Conservation (phyloP, 1,140 invertebrate genomes). For the Megalonaias nervosa region DNA sequence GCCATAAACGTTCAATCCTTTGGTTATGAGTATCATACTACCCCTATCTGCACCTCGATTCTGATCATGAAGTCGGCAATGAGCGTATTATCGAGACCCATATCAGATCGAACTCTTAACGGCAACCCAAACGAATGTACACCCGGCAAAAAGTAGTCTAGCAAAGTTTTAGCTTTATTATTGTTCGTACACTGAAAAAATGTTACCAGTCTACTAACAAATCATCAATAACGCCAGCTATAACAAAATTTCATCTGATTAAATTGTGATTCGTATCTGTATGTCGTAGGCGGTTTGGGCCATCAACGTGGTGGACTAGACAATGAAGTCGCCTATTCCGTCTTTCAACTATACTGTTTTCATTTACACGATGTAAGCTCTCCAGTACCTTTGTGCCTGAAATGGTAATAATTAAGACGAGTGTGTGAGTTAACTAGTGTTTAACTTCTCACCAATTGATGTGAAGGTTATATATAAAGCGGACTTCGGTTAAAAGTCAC, state of each 20-base stretch:
- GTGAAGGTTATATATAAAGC: too few species aligned
- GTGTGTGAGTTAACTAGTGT: too few species aligned
- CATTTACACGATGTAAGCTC: slow-evolving; percentile 24
- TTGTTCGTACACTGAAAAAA: slow-evolving; percentile 32
- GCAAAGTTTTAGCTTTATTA: slow-evolving; percentile 37
- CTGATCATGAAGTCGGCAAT: not conserved
- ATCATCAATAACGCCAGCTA: slow-evolving; percentile 38
- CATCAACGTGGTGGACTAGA: slow-evolving; percentile 24
- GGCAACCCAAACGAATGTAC: slow-evolving; percentile 33
- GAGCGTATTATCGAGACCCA: slow-evolving; percentile 2
- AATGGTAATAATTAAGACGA: too few species aligned
- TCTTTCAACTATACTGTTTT: slow-evolving; percentile 14
- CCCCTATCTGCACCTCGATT: too few species aligned
- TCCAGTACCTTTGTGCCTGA: slow-evolving; percentile 22
- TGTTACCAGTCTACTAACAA: slow-evolving; percentile 28
- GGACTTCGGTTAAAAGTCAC: too few species aligned
- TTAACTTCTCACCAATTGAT: too few species aligned
- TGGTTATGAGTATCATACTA: slow-evolving; percentile 17
- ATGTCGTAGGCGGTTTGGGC: slow-evolving; percentile 35
- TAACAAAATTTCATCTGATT: slow-evolving; percentile 37
- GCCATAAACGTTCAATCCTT: slow-evolving; percentile 6
- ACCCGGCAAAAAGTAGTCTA: slow-evolving; percentile 32
- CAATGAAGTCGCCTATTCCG: slow-evolving; percentile 17
- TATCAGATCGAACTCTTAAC: slow-evolving; percentile 23
- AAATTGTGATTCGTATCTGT: slow-evolving; percentile 43